These are phyloP conservation scores for Falcaria lacertinaria DNA, from an alignment of 2,888 invertebrate genomes.

Conservation along the genomic window DNA sequence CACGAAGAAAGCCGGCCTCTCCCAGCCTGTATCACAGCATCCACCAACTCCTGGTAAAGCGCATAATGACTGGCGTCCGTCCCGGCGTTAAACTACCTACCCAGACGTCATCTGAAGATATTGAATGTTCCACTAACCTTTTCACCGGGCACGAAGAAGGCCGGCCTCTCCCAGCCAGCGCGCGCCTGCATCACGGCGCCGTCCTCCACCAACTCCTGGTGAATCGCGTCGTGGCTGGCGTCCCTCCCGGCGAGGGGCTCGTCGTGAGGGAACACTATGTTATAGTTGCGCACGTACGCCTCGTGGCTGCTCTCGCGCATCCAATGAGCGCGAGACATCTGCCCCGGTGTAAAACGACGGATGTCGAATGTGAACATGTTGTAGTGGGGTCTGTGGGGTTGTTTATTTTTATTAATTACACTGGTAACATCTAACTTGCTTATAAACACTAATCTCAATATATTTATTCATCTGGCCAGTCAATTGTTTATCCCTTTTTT, in stretches of 20 bases:
- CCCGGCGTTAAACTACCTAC: too few species aligned
- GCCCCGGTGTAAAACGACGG: constrained; percentile 87
- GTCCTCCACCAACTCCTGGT: constrained; percentile 82
- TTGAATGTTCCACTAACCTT: constrained; percentile 32
- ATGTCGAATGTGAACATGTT: constrained; percentile 94
- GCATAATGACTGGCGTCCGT: too few species aligned
- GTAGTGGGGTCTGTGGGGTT: constrained; percentile 82
- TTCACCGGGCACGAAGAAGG: constrained; percentile 83
- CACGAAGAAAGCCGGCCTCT: too few species aligned
- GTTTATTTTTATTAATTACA: too few species aligned
- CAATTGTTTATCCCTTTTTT: too few species aligned
- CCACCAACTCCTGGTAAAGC: too few species aligned
- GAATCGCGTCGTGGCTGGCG: constrained; percentile 65
- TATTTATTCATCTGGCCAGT: too few species aligned
- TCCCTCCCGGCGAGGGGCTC: constrained; percentile 89
- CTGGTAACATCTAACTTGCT: too few species aligned
- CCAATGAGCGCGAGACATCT: constrained; percentile 87
- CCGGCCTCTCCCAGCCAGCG: constrained; percentile 94
- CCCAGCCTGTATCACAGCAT: too few species aligned
- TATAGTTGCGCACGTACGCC: constrained; percentile 93
- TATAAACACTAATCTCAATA: too few species aligned
- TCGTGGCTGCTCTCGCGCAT: constrained; percentile 91
- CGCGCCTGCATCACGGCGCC: constrained; percentile 94
- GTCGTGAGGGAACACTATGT: constrained; percentile 87
- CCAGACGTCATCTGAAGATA: too few species aligned